These are phyloP conservation scores for Eumerus sabulonum DNA, from an alignment of 2,888 invertebrate species.

Conservation along the genomic window DNA sequence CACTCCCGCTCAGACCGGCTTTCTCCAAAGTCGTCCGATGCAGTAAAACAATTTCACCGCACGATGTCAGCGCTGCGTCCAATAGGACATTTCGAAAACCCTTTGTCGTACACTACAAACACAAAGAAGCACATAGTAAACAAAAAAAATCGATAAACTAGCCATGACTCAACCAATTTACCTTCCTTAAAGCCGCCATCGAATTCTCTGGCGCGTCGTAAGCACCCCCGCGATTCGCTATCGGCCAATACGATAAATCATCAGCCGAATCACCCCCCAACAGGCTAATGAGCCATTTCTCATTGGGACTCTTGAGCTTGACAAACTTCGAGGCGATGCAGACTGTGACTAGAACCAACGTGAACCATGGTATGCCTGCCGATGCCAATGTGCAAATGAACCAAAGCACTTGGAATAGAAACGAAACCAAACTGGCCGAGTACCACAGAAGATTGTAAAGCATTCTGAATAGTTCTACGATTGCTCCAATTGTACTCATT, in stretches of 20 bases:
- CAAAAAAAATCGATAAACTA: conserved; percentile 32
- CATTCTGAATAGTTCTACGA: conserved; percentile 77
- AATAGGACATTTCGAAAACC: conserved; percentile 77
- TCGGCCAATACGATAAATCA: conserved; percentile 78
- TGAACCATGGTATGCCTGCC: conserved; percentile 77
- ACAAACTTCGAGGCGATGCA: conserved; percentile 78
- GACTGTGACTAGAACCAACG: conserved; percentile 74
- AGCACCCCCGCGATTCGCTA: conserved; percentile 77
- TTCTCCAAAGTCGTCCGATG: conserved; percentile 76
- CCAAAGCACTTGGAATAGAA: conserved; percentile 78
- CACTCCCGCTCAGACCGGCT: conserved; percentile 73
- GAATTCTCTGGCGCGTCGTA: conserved; percentile 79
- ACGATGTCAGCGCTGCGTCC: conserved; percentile 76
- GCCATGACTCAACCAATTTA: conserved; percentile 59
- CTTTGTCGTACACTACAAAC: conserved; percentile 77
- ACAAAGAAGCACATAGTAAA: conserved; percentile 69
- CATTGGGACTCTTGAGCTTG: conserved; percentile 76
- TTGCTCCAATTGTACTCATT: conserved; percentile 75
- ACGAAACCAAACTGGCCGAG: conserved; percentile 74
- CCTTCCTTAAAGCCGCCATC: conserved; percentile 77
- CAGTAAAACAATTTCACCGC: conserved; percentile 77
- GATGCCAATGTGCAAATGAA: conserved; percentile 77
- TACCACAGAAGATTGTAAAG: conserved; percentile 77
- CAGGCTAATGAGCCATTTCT: conserved; percentile 75
- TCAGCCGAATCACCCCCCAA: conserved; percentile 74